Conservation (phyloP, 2,888 invertebrate genomes). For the Choreutis nemorana region DNA sequence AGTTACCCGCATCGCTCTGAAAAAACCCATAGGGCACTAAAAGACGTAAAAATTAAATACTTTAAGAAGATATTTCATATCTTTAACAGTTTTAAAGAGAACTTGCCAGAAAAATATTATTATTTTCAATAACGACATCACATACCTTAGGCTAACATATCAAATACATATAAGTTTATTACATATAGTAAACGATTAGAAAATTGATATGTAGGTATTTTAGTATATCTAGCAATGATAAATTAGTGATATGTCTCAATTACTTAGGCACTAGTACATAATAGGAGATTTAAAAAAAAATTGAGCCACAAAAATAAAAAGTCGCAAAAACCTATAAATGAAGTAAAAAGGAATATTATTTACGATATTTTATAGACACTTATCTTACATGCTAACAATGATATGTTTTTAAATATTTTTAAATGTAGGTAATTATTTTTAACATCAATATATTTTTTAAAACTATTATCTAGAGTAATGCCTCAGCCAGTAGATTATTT, state of each 20-base stretch:
- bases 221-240: conserved; percentile 13
- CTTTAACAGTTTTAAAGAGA: conserved; percentile 34
- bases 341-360: conserved; percentile 18
- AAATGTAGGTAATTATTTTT: conserved; percentile 20
- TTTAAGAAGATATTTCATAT: conserved; percentile 44
- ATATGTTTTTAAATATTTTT: conserved; percentile 17
- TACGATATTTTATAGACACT: conserved; percentile 15
- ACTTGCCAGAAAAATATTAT: conserved; percentile 41
- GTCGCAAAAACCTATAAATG: conserved; percentile 21
- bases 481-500: conserved; percentile 66
- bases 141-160: conserved; percentile 34
- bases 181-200: conserved; percentile 16
- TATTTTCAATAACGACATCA: conserved; percentile 40
- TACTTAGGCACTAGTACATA: conserved; percentile 31
- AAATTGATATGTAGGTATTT: conserved; percentile 19
- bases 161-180: no score
- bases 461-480: conserved; percentile 42
- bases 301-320: no score
- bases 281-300: neutral
- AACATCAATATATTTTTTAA: conserved; percentile 46
- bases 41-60: conserved; percentile 1
- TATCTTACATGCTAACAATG: neutral
- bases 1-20: no score
- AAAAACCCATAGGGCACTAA: no score
- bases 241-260: conserved; percentile 40